phyloP scores from a whole-genome alignment of 2,113 vertebrate genomes.

The Gobio gobio region DNA sequence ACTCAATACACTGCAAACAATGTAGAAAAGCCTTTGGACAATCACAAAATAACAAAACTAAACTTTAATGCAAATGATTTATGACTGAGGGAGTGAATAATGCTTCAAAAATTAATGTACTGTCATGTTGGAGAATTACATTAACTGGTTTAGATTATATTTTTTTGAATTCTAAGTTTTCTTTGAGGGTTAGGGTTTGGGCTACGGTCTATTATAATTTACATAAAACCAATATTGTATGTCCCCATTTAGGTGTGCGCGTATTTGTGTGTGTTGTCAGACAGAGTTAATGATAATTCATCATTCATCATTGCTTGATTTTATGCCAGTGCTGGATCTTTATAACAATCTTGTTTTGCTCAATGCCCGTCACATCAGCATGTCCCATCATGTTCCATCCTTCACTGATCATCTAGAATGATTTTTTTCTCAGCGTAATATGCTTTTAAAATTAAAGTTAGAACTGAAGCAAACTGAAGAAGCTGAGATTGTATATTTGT shows the following conservation, averaged over 20 bases:
- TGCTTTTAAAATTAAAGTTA: neutral
- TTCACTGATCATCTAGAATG: neutral
- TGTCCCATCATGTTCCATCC: neutral
- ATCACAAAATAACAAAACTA: neutral
- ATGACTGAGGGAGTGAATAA: neutral
- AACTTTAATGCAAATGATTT: neutral
- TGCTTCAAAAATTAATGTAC: neutral
- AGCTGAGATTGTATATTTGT: neutral
- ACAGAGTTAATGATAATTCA: neutral
- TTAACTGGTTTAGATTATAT: too few species aligned
- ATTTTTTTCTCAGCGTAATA: neutral
- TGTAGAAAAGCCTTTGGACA: neutral
- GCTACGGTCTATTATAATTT: neutral
- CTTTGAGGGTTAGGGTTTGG: neutral
- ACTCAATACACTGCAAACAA: neutral
- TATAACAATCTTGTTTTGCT: neutral
- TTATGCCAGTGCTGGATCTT: neutral
- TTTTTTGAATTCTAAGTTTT: too few species aligned
- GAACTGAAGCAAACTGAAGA: neutral
- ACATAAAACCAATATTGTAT: neutral
- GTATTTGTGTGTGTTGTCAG: neutral
- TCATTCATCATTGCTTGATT: neutral
- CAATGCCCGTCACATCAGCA: neutral
- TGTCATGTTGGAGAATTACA: neutral
- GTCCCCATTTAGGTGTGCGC: neutral